Conservation (phyloP, 2,113 vertebrate genomes). For the Bubo scandiacus region DNA sequence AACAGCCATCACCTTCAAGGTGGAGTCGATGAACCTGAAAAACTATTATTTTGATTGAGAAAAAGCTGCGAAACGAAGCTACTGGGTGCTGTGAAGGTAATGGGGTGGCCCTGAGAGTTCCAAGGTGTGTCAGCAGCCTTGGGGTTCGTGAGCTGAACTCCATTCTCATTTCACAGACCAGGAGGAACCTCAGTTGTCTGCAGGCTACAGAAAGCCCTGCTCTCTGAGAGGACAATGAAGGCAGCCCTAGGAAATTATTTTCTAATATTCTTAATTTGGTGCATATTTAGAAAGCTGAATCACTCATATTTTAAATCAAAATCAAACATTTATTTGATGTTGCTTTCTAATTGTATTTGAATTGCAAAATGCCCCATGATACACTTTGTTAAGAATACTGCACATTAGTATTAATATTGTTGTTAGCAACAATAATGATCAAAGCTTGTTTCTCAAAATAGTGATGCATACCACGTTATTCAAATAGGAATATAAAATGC, state of each 20-base stretch:
- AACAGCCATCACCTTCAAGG: neutral
- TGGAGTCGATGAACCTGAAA: neutral
- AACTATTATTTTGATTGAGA: neutral
- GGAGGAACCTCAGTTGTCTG: neutral
- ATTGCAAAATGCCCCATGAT: neutral
- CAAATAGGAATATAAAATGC: neutral
- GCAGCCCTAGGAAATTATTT: neutral
- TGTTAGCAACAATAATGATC: neutral
- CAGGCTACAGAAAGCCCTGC: neutral
- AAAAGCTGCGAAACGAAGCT: neutral
- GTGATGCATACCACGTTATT: neutral
- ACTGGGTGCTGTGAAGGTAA: neutral
- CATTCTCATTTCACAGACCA: neutral
- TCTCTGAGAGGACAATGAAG: neutral
- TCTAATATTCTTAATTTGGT: neutral
- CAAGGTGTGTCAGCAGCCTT: fast-evolving
- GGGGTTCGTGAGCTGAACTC: neutral
- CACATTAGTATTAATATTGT: neutral
- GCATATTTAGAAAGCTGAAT: neutral
- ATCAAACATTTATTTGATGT: neutral
- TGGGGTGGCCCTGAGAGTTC: neutral
- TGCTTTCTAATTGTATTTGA: conserved; percentile 46
- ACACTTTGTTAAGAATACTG: neutral
- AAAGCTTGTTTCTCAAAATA: conserved; percentile 8
- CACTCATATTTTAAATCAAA: neutral